Percentiles rank a stretch among this genome's conserved stretches.
These are phyloP conservation scores for Holotrichia oblita DNA, from an alignment of 1,140 invertebrate genomes.

Conservation along the genomic window DNA sequence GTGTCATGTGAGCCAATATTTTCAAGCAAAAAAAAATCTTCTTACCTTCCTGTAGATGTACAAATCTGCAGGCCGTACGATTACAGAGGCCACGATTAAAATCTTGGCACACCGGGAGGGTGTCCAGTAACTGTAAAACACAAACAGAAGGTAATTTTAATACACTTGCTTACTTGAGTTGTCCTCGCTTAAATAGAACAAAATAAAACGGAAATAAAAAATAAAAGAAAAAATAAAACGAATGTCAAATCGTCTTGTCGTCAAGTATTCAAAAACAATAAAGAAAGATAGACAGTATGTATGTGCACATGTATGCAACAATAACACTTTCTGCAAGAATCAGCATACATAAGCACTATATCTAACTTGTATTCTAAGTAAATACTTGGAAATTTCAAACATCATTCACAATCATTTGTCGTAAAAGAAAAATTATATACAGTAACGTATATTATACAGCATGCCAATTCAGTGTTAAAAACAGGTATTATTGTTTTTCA, in stretches of 20 bases:
- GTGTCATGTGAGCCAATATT: too few species aligned
- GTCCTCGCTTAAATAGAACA: slow-evolving; percentile 41
- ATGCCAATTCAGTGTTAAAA: slow-evolving; percentile 39
- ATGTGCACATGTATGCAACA: slow-evolving; percentile 53
- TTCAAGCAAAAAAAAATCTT: too few species aligned
- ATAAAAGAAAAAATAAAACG: slow-evolving; percentile 31
- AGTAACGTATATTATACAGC: slow-evolving; percentile 34
- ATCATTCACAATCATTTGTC: slow-evolving; percentile 25
- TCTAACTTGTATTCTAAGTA: slow-evolving; percentile 28
- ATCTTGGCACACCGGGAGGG: slow-evolving; percentile 99
- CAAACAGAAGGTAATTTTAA: slow-evolving; percentile 6
- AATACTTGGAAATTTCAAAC: slow-evolving; percentile 37
- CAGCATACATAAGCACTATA: slow-evolving; percentile 56
- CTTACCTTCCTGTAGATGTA: slow-evolving; percentile 94
- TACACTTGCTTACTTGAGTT: background rate
- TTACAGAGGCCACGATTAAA: slow-evolving; percentile 97
- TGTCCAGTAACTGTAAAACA: slow-evolving; percentile 96
- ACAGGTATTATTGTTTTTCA: slow-evolving; percentile 15
- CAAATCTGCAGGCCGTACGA: slow-evolving; percentile 94
- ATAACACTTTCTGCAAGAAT: slow-evolving; percentile 42
- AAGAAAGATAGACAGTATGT: slow-evolving; percentile 30
- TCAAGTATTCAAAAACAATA: slow-evolving; percentile 37
- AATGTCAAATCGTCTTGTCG: background rate
- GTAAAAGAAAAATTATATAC: slow-evolving; percentile 29
- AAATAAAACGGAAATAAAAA: slow-evolving; percentile 40